Base-by-base conservation (phyloP, 1,140 invertebrate genomes). In the Coboldia fuscipes region DNA sequence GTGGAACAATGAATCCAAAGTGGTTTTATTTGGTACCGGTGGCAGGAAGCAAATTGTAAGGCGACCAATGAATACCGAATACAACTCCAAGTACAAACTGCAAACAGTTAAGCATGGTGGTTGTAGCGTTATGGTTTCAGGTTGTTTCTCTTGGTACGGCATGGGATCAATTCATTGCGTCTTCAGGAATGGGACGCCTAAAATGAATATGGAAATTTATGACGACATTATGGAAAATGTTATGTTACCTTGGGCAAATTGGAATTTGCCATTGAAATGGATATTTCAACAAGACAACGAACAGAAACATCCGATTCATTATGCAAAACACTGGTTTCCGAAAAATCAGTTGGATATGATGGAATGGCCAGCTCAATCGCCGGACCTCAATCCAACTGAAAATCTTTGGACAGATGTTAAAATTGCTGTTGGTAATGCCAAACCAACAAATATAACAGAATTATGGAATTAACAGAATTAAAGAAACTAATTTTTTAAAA, bases 321-420 rank as follows among this genome's bases (percentile, higher is more conserved):
- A 27, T 8, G 32, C 37, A 31, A 40, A 42, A 26, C 15, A 33
- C 15, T 42, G 35, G 16, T 16, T 44, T 14, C 6, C 27, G 19
- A 4, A 34, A 8, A 32, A 37, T 14, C 22, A 21, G 5, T 20
- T 37, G 14, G 15, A 34, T 16, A 34, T 41, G 14, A 24, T 45
- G 22, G 15, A 37, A 10, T 44, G 32, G 40, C 41, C 43, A 16
- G 24, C 40, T 9, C 43, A 48, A 31, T 42, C 41, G 6, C 45
- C 45, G 16, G 43, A 48, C 32, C 23, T 45, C 13, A 48, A 49
- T 37, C 39, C 41, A 16, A 44, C 45, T 31, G 45, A 48, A 30
- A 37, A 45, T 35, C 33, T 46, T 10, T 46, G 46, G 45, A 30
- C 19, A 26, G 35, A 42, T 30, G 20, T 42, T n/a, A 23, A 42